Conservation (phyloP, 2,797 vertebrate species). For the Catostomus latipinnis region DNA sequence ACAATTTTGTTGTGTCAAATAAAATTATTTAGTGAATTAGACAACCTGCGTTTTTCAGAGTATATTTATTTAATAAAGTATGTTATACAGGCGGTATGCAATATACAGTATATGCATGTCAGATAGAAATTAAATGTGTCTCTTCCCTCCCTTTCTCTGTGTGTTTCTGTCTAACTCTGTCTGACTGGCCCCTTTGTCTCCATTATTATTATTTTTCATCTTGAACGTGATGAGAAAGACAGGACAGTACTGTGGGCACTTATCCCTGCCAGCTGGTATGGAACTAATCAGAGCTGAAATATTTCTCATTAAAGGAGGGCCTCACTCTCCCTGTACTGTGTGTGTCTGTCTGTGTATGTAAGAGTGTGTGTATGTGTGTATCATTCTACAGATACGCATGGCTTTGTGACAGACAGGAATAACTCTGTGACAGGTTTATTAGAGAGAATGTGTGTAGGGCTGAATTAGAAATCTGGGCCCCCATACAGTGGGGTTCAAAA, state of each 20-base stretch:
- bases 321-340: conserved; percentile 52
- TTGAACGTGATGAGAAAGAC: conserved; percentile 38
- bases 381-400: background rate
- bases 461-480: conserved; percentile 8
- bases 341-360: conserved; percentile 4
- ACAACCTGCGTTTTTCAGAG: too few relatives aligned
- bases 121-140: background rate
- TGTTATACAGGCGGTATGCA: too few relatives aligned
- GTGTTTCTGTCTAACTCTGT: conserved; percentile 8
- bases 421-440: conserved; percentile 47
- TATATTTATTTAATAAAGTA: too few relatives aligned
- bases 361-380: background rate
- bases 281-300: conserved; percentile 80
- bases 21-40: too few relatives aligned
- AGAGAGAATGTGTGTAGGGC: conserved; percentile 10
- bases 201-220: conserved; percentile 46
- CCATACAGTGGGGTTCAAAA: too few relatives aligned
- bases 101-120: too few relatives aligned
- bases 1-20: too few relatives aligned
- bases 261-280: conserved; percentile 78
- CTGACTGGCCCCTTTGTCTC: conserved; percentile 9
- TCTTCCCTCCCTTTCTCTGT: background rate
- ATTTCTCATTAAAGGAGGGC: conserved; percentile 80
- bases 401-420: conserved; percentile 18
- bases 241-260: conserved; percentile 62